Percentiles rank a stretch among this genome's conserved stretches.
These are phyloP conservation scores for Metopia argyrocephala DNA, from an alignment of 2,888 invertebrate genomes.

Conservation along the genomic window DNA sequence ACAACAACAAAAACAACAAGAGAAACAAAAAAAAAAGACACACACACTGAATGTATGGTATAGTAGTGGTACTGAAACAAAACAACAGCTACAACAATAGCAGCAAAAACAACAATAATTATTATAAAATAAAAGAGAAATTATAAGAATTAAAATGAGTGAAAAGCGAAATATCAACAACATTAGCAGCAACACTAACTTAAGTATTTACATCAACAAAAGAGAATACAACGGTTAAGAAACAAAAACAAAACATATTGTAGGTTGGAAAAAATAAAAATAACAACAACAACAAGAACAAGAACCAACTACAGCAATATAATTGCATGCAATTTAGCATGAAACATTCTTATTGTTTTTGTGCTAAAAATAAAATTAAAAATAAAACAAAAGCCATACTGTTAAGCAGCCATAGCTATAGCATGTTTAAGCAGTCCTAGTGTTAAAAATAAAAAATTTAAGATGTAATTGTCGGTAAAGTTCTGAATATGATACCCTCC, in stretches of 20 bases:
- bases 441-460: too few relatives aligned
- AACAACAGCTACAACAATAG: conserved; percentile 3
- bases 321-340: conserved; percentile 77
- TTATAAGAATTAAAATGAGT: conserved; percentile 63
- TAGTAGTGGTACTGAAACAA: conserved; percentile 26
- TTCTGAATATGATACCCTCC: too few relatives aligned
- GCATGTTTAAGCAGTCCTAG: neutral
- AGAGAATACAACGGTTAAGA: conserved; percentile 30
- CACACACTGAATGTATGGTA: conserved; percentile 26
- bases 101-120: conserved; percentile 10
- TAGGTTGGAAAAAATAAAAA: neutral
- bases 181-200: conserved; percentile 54
- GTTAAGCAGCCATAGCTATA: neutral
- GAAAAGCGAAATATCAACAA: conserved; percentile 63
- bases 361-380: conserved; percentile 69
- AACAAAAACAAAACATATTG: neutral
- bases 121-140: conserved; percentile 54
- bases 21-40: conserved; percentile 13
- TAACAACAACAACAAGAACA: conserved; percentile 36
- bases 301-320: conserved; percentile 64
- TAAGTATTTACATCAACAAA: conserved; percentile 31
- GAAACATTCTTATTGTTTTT: conserved; percentile 74
- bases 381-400: conserved; percentile 15
- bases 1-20: conserved; percentile 15
- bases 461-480: too few relatives aligned